phyloP scores from a whole-genome alignment of 2,797 vertebrate species.

The Bucorvus abyssinicus region DNA sequence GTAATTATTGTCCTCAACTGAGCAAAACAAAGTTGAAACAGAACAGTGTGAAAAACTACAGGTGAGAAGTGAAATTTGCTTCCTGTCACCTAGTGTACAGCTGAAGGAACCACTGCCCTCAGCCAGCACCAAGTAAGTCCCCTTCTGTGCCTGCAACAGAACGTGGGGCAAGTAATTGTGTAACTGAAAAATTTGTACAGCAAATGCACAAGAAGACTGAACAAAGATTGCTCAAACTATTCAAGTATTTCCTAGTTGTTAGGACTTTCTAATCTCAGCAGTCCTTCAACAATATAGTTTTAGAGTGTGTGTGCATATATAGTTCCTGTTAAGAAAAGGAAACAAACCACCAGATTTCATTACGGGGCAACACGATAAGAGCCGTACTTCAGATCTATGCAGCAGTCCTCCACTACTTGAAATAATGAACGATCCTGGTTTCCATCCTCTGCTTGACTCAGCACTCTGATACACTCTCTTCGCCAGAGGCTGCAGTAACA shows the following conservation, averaged over 20 bases:
- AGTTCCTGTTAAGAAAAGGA: neutral
- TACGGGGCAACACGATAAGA: rapidly evolving
- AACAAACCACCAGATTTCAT: neutral
- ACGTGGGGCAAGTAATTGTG: rapidly evolving
- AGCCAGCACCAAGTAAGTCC: no score
- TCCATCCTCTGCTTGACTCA: neutral
- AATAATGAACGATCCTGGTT: neutral
- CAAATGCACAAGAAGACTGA: neutral
- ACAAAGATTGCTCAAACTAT: neutral
- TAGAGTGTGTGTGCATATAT: neutral
- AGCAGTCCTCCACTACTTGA: neutral
- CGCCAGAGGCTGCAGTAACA: neutral
- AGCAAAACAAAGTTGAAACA: neutral
- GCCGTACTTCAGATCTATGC: neutral
- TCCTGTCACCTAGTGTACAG: neutral
- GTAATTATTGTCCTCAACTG: neutral
- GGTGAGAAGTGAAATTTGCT: neutral
- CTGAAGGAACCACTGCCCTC: rapidly evolving
- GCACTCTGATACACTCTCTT: neutral
- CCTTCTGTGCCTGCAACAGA: neutral
- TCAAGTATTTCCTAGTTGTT: neutral
- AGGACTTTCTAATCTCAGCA: neutral
- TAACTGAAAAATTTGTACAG: neutral
- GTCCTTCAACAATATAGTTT: neutral
- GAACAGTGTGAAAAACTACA: neutral